These are phyloP conservation scores for Origma solitaria DNA, from an alignment of 2,113 vertebrate genomes.

Conservation along the genomic window DNA sequence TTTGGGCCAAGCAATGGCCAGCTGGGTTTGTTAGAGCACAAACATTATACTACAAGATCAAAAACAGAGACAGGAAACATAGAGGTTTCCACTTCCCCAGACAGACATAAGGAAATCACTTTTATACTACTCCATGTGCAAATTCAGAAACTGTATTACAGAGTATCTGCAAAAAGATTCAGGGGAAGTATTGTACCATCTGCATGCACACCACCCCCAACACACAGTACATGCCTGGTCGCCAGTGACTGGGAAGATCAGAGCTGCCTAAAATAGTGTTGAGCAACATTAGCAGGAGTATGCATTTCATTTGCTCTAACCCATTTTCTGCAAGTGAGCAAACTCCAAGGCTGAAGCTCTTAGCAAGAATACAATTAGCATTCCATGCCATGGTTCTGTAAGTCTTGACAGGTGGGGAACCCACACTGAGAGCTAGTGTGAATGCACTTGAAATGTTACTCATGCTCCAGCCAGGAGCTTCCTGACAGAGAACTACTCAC, in stretches of 20 bases:
- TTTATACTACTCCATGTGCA: background rate
- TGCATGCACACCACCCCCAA: background rate
- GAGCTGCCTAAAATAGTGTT: background rate
- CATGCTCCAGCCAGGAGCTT: background rate
- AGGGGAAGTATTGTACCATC: background rate
- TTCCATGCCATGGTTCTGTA: background rate
- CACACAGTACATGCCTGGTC: background rate
- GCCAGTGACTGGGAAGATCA: background rate
- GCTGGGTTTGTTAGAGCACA: background rate
- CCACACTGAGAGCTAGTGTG: background rate
- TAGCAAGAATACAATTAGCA: background rate
- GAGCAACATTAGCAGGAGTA: background rate
- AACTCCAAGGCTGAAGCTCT: background rate
- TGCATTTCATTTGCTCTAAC: background rate
- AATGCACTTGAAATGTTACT: background rate
- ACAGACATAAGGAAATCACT: background rate
- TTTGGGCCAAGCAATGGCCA: background rate
- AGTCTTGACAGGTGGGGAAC: background rate
- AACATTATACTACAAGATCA: background rate
- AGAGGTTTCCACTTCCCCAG: background rate
- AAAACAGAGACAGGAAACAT: background rate
- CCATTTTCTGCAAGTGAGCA: background rate
- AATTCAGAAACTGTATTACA: background rate
- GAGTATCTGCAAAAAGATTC: background rate
- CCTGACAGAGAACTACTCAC: conserved; percentile 52